Evolutionary conservation across 37 sponge, comb jelly and placozoan species (phyloP), one percentile per base, ranked within the genome.

Genomic region (Mnemiopsis leidyi): DNA sequence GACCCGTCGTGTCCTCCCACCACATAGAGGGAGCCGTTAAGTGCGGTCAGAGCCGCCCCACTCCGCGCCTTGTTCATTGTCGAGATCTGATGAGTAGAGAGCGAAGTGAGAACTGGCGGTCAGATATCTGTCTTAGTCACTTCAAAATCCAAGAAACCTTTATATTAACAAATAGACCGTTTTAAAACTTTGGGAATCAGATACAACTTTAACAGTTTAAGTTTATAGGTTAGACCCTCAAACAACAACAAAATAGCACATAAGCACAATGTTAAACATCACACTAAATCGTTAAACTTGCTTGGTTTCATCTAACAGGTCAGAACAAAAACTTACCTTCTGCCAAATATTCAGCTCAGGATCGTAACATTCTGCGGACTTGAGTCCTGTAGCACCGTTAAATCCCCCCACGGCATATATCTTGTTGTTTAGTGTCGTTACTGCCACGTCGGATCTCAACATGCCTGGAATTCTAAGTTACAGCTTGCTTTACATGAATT

Each of bases 361-460:
- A 75, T 95, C 94, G 67, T 95, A 95, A 67, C 48, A 76, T 92
- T 96, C 97, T 61, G 95, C 95, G 16, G 94, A 93, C 69, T 95
- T 95, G 76, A 96, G 88, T 20, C 95, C 95, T 25, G 92, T 76
- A 0, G 76, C 33, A 0, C 97, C 97, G 93, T 95, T 94, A 76
- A 95, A 96, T 0, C 97, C 97, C 0, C 97, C 97, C n/a, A 96
- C 92, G 0, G 95, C 95, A 39, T 94, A 96, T 0, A 96, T 68
- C 93, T 92, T 94, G 79, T 94, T 94, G 23, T 95, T 95, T 40
- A 95, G 94, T 9, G 93, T 69, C 21, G 93, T 94, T 30, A 94
- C 94, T 32, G 94, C 95, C 0, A 95, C 95, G 26, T 96, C 95
- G 93, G 90, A 85, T 25, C 90, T 13, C 90, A 85, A 25, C 90